phyloP scores from a whole-genome alignment of 1,140 invertebrate genomes.

The Drosophila bocki region DNA sequence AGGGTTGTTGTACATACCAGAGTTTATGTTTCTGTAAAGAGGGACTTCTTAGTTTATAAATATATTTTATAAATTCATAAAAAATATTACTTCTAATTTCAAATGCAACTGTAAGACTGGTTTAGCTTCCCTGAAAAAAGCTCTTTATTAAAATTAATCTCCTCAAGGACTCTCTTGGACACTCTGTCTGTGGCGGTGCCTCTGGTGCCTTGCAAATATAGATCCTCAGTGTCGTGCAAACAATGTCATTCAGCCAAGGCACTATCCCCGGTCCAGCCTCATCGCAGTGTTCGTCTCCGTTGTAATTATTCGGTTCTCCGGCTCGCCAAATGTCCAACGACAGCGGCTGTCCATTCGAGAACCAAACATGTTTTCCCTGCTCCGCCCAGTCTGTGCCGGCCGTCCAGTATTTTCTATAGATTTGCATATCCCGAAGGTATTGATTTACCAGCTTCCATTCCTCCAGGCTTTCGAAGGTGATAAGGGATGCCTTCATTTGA shows the following conservation, averaged over 20 bases:
- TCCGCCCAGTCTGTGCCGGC: slow-evolving; percentile 14
- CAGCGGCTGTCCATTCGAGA: slow-evolving; percentile 1
- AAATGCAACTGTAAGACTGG: too few species aligned
- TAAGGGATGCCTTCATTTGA: not conserved
- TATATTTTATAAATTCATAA: not conserved
- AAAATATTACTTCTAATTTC: too few species aligned
- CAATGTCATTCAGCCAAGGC: slow-evolving; percentile 8
- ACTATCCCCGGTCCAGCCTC: not conserved
- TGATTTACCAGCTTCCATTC: slow-evolving; percentile 6
- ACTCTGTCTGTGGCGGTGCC: not conserved
- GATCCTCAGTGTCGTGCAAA: slow-evolving; percentile 2
- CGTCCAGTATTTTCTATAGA: slow-evolving; percentile 12
- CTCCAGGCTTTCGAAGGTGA: not conserved
- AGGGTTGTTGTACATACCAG: not conserved
- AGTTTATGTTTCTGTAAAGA: not conserved
- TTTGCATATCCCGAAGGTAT: slow-evolving; percentile 6
- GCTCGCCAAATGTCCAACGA: not conserved
- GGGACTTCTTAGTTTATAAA: not conserved
- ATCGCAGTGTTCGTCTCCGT: not conserved
- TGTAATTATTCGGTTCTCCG: slow-evolving; percentile 14
- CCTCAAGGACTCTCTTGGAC: not conserved
- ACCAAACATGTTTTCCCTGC: slow-evolving; percentile 7
- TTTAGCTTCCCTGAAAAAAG: not conserved
- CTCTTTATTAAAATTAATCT: slow-evolving; percentile 19
- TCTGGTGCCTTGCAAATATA: slow-evolving; percentile 8